Evolutionary conservation across 2,888 invertebrate species (phyloP), one percentile per base, ranked within the genome.

Genomic region (Rutpela maculata): DNA sequence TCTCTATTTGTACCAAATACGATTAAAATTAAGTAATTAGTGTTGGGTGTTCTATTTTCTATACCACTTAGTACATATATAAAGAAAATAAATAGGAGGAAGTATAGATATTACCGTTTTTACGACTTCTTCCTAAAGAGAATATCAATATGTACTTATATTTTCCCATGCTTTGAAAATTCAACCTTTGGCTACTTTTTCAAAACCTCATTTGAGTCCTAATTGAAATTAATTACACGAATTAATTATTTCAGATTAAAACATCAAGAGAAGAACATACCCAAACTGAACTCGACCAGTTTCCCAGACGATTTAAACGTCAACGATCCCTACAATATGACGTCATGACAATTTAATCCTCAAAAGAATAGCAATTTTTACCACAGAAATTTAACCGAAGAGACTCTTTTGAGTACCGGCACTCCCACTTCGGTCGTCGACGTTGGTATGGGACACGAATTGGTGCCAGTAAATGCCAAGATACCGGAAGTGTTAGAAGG

Each of bases 281-380:
- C 86, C n/a, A 86, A 86, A 76, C 63, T 86, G 11, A 84, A 82
- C 76, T 91, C 92, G n/a, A 92, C 86, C 50, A 87, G 87, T 79
- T 90, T 93, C 50, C 92, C 93, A 74, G 94, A 94, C 86, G 94
- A 94, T 84, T 91, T 93, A 62, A 92, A 91, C 86, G 89, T 91
- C 18, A 91, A 90, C 77, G 94, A 94, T 89, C 93, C 94, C 0
- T 94, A 93, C 88, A 93, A 93, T 78, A 91, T 94, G 91, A 92
- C 92, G 81, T 94, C 94, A 92, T 94, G 94, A 94, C 94, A 94
- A 91, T 94, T 94, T 92, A 93, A 91, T 86, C 90, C 90, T 80
- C 91, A 90, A 81, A 86, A 85, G 70, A 83, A 80, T 62, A 76
- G 69, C 66, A 85, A 81, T 76, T 90, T 93, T 88, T 93, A 93